These are phyloP conservation scores for Ptilonorhynchus violaceus DNA, from an alignment of 2,113 vertebrate species.

Conservation along the genomic window DNA sequence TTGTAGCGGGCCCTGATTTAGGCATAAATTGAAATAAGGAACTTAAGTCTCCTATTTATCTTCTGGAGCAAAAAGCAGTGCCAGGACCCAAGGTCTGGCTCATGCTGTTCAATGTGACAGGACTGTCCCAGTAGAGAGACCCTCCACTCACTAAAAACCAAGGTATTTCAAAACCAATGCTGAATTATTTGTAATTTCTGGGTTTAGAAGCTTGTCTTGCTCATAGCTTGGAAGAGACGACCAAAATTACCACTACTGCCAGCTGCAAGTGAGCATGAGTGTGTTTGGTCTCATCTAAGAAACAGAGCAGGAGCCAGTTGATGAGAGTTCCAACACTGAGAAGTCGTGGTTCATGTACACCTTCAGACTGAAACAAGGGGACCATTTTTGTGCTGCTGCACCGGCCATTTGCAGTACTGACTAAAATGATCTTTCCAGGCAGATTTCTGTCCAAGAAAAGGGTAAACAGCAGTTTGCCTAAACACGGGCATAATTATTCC, in stretches of 20 bases:
- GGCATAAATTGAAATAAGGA: neutral
- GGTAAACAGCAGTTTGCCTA: neutral
- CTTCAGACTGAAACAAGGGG: neutral
- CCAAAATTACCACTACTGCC: neutral
- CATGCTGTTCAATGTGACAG: accelerated
- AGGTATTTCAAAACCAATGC: neutral
- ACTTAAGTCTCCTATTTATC: neutral
- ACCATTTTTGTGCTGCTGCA: neutral
- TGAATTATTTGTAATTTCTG: neutral
- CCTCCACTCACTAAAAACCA: neutral
- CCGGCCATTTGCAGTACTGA: neutral
- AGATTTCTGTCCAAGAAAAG: neutral
- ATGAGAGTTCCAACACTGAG: neutral
- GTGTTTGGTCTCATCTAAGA: neutral
- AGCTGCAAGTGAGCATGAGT: neutral
- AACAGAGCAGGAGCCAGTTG: neutral
- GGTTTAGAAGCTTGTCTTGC: neutral
- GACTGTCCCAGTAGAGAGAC: neutral
- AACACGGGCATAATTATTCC: slow-evolving; percentile 1
- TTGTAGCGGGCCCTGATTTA: neutral
- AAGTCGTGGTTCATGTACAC: neutral
- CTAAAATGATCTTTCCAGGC: neutral
- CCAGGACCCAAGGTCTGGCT: neutral
- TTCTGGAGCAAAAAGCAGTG: neutral
- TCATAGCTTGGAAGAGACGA: accelerated